A percentile compares a stretch with the other conserved stretches of the same genome.
phyloP scores from a whole-genome alignment of 1,140 invertebrate species.

The Fopius arisanus region DNA sequence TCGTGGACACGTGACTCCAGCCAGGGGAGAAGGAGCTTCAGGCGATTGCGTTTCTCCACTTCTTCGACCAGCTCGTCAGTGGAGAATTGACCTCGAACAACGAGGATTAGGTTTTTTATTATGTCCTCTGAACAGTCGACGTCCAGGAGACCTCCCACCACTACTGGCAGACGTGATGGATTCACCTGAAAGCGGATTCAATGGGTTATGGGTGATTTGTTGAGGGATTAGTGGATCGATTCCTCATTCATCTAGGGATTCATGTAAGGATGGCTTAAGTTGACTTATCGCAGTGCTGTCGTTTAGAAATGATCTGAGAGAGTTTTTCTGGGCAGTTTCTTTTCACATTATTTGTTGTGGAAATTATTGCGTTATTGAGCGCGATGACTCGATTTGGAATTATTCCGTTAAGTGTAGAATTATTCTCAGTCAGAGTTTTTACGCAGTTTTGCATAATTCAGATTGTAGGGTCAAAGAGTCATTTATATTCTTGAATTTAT shows the following conservation, averaged over 20 bases:
- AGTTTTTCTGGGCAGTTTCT: too few relatives aligned
- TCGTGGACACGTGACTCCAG: slow-evolving; percentile 97
- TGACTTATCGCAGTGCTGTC: too few relatives aligned
- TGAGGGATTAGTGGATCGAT: slow-evolving; percentile 18
- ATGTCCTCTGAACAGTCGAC: slow-evolving; percentile 99
- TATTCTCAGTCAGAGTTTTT: too few relatives aligned
- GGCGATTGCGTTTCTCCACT: slow-evolving; percentile 95
- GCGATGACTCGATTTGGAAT: too few relatives aligned
- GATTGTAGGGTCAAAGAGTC: too few relatives aligned
- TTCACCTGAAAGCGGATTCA: slow-evolving; percentile 77
- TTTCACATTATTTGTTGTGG: too few relatives aligned
- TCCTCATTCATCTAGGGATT: background rate
- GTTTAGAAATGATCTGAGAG: too few relatives aligned
- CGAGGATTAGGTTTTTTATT: slow-evolving; percentile 98
- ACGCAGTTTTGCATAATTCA: too few relatives aligned
- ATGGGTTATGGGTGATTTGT: background rate
- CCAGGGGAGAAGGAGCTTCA: slow-evolving; percentile 96
- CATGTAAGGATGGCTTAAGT: too few relatives aligned
- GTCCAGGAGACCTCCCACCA: slow-evolving; percentile 95
- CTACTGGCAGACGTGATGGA: slow-evolving; percentile 95
- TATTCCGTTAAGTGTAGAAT: too few relatives aligned
- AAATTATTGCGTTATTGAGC: too few relatives aligned
- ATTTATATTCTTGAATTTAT: too few relatives aligned
- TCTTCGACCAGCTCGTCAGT: slow-evolving; percentile 99
- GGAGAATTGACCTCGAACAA: slow-evolving; percentile 97